Evolutionary conservation across 2,113 vertebrate genomes (phyloP).

Genomic region (Ranitomeya imitator): DNA sequence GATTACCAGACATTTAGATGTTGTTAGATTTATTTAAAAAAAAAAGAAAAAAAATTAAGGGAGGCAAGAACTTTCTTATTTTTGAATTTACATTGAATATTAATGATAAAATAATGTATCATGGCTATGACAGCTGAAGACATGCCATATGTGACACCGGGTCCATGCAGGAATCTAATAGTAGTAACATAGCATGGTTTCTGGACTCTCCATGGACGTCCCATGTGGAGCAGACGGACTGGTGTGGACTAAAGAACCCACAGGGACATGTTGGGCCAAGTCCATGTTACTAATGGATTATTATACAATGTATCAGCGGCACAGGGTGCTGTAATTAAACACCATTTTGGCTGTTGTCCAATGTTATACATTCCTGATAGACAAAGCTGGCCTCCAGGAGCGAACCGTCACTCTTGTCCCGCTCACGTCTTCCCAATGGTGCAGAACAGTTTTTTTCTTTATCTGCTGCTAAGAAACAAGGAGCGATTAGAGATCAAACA

Average conservation of each 20-base stretch:
- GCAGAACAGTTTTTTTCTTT: not conserved
- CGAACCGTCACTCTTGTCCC: not conserved
- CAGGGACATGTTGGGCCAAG: not conserved
- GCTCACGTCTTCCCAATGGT: not conserved
- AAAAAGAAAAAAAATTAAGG: too few relatives aligned
- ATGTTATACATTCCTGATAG: not conserved
- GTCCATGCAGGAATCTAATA: too few relatives aligned
- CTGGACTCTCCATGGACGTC: too few relatives aligned
- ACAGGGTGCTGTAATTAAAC: not conserved
- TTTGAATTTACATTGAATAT: too few relatives aligned
- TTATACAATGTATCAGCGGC: not conserved
- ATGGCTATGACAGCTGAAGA: too few relatives aligned
- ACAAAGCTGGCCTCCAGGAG: not conserved
- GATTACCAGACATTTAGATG: not conserved
- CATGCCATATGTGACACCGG: too few relatives aligned
- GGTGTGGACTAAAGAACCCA: too few relatives aligned
- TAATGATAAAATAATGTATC: too few relatives aligned
- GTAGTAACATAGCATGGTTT: too few relatives aligned
- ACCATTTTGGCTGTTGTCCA: not conserved
- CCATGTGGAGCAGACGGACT: too few relatives aligned
- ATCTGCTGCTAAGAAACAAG: not conserved
- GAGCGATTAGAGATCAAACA: conserved; percentile 2
- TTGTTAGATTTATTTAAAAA: too few relatives aligned
- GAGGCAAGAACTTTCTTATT: too few relatives aligned
- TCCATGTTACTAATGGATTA: not conserved